Percentiles rank a stretch among this genome's conserved stretches.
Conservation (phyloP, 2,888 invertebrate genomes). For the Blomia tropicalis region DNA sequence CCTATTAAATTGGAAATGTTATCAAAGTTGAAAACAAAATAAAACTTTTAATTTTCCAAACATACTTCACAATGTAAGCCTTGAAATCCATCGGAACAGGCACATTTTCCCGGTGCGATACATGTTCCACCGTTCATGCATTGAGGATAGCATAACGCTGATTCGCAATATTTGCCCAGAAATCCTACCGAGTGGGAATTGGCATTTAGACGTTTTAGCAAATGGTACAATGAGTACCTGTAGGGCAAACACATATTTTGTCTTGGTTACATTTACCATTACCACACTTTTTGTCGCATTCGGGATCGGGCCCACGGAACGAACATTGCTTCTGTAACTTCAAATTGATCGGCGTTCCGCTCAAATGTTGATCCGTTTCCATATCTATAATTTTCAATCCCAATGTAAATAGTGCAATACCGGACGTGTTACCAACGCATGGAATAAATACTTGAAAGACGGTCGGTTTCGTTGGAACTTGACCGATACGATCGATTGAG, state of each 20-base stretch:
- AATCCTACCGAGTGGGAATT: constrained; percentile 38
- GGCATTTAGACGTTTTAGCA: background rate
- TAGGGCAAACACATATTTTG: constrained; percentile 69
- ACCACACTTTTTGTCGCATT: constrained; percentile 69
- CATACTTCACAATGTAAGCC: constrained; percentile 79
- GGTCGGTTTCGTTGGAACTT: constrained; percentile 69
- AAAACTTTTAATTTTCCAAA: constrained; percentile 35
- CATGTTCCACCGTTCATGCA: constrained; percentile 85
- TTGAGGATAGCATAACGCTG: constrained; percentile 70
- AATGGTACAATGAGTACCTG: constrained; percentile 41
- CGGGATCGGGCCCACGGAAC: constrained; percentile 64
- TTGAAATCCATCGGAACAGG: constrained; percentile 74
- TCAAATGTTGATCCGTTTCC: constrained; percentile 57
- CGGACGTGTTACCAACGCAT: constrained; percentile 70
- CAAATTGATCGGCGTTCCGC: constrained; percentile 69
- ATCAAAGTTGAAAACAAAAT: background rate
- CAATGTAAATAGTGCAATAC: constrained; percentile 69
- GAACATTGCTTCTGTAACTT: constrained; percentile 82
- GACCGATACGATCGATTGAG: constrained; percentile 66
- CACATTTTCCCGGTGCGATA: constrained; percentile 71
- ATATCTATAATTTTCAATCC: constrained; percentile 56
- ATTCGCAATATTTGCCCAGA: constrained; percentile 68
- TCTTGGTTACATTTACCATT: constrained; percentile 68
- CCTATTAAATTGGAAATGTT: constrained; percentile 31
- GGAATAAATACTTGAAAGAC: constrained; percentile 75